Evolutionary conservation across 1,140 invertebrate species (phyloP), one percentile per base, ranked within the genome.

Genomic region (Drosophila mayri): DNA sequence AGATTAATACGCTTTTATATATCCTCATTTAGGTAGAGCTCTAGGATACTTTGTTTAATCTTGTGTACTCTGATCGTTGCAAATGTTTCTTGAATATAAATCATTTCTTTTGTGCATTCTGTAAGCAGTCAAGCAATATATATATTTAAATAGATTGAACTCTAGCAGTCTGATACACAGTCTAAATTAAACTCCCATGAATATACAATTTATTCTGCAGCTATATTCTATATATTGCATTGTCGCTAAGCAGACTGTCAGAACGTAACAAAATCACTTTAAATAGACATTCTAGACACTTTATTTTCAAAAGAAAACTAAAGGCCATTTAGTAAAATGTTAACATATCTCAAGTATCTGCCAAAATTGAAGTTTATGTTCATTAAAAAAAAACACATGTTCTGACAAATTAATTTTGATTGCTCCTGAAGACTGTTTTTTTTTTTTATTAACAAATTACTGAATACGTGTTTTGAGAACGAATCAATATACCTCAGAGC

Each of bases 401-500:
- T 54, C 14, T 16, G 18, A 16, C 32, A 16, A 32, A 11, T 12
- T 52, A 52, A 54, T 35, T 11, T 35, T 54, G 50, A 54, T 37
- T 37, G 50, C 50, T 20, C 7, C 30, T 37, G 32, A 54, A 37
- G 32, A 16, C 32, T 16, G 32, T 20, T 10, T 0, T n/a, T 28
- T 28, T 16, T 20, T 12, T 35, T 54, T 54, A 37, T 37, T 20
- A 35, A 54, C 50, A 54, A 54, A 37, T 54, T 54, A 54, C 12
- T 6, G 50, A 37, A 54, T 54, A 54, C 50, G 50, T 54, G 50
- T 22, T 37, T 22, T 22, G 50, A 37, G 22, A 54, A 16, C 50
- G 50, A 54, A 54, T 37, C 50, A 22, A 54, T 54, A 54, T 54
- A 54, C 50, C 32, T 54, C 32, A 37, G 32, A 37, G 18, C 32